Evolutionary conservation across 37 sponge, comb jelly and placozoan genomes (phyloP).

Genomic region (Axinella damicornis): DNA sequence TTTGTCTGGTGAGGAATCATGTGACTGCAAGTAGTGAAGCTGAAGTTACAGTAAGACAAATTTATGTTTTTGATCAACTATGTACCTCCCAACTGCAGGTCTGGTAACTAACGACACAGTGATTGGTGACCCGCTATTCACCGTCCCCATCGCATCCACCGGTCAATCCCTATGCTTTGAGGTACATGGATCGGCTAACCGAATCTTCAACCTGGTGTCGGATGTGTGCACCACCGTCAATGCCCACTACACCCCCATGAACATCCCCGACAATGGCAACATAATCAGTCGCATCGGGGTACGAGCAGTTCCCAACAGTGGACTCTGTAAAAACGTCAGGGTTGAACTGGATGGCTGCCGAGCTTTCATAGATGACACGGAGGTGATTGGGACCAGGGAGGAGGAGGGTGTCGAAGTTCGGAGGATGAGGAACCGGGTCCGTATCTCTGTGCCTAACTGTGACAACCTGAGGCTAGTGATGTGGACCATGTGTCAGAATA

Average conservation of each 20-base stretch:
- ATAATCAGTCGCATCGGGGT: conserved; percentile 64
- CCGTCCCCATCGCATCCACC: conserved; percentile 22
- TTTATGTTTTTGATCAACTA: neutral
- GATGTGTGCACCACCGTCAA: conserved; percentile 73
- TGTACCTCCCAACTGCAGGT: neutral
- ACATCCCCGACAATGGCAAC: conserved; percentile 44
- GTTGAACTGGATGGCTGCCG: conserved; percentile 63
- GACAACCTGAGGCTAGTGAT: conserved; percentile 62
- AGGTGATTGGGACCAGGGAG: neutral
- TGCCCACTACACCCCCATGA: conserved; percentile 46
- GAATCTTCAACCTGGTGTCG: conserved; percentile 61
- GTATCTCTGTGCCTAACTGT: conserved; percentile 80
- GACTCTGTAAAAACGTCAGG: conserved; percentile 29
- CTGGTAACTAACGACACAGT: conserved; percentile 47
- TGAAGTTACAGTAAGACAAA: too few relatives aligned
- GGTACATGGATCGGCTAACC: conserved; percentile 46
- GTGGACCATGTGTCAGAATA: conserved; percentile 67
- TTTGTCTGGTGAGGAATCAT: too few relatives aligned
- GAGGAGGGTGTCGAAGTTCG: conserved; percentile 23
- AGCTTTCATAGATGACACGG: conserved; percentile 7
- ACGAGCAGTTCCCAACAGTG: conserved; percentile 31
- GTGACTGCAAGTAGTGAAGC: too few relatives aligned
- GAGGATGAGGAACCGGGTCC: conserved; percentile 26
- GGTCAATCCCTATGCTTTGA: conserved; percentile 66
- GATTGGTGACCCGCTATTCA: conserved; percentile 66